Conservation (phyloP, 2,888 invertebrate genomes). For the Drosophila recens region DNA sequence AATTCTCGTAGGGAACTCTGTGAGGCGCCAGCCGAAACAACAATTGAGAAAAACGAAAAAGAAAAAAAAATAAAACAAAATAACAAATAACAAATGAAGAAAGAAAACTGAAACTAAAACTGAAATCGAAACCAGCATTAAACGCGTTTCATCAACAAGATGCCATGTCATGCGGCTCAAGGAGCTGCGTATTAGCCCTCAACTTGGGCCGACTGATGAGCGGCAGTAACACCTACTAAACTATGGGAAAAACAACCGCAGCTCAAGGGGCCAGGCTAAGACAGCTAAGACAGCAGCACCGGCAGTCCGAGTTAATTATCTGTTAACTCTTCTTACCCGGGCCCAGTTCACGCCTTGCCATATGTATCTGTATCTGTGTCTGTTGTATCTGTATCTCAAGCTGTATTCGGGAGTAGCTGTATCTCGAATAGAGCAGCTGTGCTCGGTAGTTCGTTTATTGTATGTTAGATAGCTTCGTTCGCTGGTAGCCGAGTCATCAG, state of each 20-base stretch:
- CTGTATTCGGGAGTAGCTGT: constrained; percentile 1
- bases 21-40: constrained; percentile 59
- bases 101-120: constrained; percentile 23
- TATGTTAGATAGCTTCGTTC: constrained; percentile 19
- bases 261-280: constrained; percentile 25
- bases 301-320: constrained; percentile 70
- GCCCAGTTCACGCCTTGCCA: constrained; percentile 67
- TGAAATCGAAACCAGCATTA: constrained; percentile 54
- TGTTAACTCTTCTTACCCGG: constrained; percentile 70
- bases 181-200: constrained; percentile 38
- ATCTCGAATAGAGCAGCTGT: constrained; percentile 25
- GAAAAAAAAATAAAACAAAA: neutral
- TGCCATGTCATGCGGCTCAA: constrained; percentile 56
- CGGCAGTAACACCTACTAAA: constrained; percentile 75
- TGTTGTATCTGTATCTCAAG: constrained; percentile 1
- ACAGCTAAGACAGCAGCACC: constrained; percentile 20
- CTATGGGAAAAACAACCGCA: constrained; percentile 54
- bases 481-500: constrained; percentile 48
- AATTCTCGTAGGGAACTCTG: constrained; percentile 60
- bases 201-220: constrained; percentile 37
- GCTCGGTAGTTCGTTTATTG: constrained; percentile 15
- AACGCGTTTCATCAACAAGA: constrained; percentile 28
- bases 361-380: constrained; percentile 23
- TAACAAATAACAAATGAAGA: neutral
- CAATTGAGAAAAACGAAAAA: constrained; percentile 3